These are phyloP conservation scores for Anolis apletophallus DNA, from an alignment of 2,797 vertebrate genomes.

Conservation along the genomic window DNA sequence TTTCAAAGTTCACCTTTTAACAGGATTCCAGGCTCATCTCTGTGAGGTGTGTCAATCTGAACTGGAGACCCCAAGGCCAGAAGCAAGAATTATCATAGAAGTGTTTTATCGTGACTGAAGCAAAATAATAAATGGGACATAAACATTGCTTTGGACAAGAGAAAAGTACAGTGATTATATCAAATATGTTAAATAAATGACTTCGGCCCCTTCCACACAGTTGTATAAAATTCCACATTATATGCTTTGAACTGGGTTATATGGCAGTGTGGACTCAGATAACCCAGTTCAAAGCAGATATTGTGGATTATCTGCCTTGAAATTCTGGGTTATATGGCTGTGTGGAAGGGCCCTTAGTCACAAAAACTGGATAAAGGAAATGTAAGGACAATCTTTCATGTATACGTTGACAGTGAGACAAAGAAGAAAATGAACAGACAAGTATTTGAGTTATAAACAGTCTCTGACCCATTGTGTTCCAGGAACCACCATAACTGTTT, in stretches of 20 bases:
- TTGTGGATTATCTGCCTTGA: no score
- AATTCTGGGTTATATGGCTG: no score
- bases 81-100: not conserved
- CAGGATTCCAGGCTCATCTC: not conserved
- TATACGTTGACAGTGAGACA: not conserved
- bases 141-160: conserved; percentile 2
- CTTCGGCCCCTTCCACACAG: no score
- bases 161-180: conserved; percentile 8
- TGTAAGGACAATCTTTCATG: conserved; percentile 31
- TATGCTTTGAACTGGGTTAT: no score
- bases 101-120: not conserved
- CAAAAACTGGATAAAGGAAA: not conserved
- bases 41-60: not conserved
- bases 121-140: not conserved
- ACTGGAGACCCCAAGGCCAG: not conserved
- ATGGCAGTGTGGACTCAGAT: no score
- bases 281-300: no score
- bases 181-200: conserved; percentile 26
- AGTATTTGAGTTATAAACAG: conserved; percentile 45
- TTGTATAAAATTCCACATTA: no score
- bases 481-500: conserved; percentile 72
- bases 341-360: not conserved
- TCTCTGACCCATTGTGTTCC: conserved; percentile 64
- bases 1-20: not conserved
- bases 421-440: conserved; percentile 38